Evolutionary conservation across 1,140 invertebrate species (phyloP).

Genomic region (Alviniconcha marisindica): DNA sequence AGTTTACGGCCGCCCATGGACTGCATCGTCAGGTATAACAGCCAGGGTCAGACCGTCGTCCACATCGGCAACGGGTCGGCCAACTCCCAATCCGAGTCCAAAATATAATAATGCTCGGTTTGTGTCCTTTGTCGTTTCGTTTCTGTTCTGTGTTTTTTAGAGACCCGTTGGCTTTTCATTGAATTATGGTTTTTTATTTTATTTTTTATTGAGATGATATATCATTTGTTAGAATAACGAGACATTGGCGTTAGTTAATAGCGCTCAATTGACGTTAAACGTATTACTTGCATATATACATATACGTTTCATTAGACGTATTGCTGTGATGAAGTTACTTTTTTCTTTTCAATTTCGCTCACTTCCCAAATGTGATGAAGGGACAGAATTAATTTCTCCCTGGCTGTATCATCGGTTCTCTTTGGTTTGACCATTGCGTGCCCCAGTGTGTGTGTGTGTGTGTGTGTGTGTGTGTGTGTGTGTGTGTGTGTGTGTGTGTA

Average conservation of each 20-base stretch:
- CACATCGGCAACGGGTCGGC: conserved; percentile 68
- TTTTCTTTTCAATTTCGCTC: background rate
- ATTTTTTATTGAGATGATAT: background rate
- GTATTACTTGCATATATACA: background rate
- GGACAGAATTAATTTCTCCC: background rate
- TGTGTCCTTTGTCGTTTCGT: background rate
- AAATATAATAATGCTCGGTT: conserved; percentile 47
- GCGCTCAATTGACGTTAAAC: background rate
- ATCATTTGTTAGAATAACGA: background rate
- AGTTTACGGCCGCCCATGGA: conserved; percentile 67
- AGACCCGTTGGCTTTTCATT: background rate
- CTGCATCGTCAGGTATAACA: conserved; percentile 71
- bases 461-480: background rate
- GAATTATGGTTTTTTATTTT: conserved; percentile 19
- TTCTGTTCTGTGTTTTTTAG: background rate
- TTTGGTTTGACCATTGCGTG: background rate
- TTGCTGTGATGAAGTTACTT: background rate
- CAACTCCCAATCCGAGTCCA: conserved; percentile 53
- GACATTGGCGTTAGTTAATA: background rate
- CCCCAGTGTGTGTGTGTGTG: background rate
- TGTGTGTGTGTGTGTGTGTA: background rate
- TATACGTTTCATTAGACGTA: background rate
- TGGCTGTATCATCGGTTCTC: background rate
- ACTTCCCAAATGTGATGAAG: background rate
- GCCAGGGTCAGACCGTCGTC: conserved; percentile 71